Conservation (phyloP, 2,797 vertebrate species). For the Arrhamphus sclerolepis region DNA sequence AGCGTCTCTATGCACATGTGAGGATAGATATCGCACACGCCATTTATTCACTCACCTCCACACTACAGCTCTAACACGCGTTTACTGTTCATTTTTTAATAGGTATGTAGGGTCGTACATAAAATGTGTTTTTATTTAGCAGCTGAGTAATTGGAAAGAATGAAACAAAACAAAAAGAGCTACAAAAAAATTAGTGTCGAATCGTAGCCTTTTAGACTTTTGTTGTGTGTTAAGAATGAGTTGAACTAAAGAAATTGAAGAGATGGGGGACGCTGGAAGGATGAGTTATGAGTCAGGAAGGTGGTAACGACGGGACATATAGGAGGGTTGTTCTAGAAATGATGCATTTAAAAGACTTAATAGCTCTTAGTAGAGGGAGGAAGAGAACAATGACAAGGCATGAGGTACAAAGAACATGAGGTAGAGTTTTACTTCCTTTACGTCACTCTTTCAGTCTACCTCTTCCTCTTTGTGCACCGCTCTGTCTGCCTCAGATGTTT, state of each 20-base stretch:
- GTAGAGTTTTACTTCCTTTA: constrained; percentile 34
- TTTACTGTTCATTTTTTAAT: constrained; percentile 23
- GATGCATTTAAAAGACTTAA: no score
- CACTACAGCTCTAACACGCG: constrained; percentile 50
- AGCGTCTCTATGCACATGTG: neutral
- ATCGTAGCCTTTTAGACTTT: constrained; percentile 34
- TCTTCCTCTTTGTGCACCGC: constrained; percentile 44
- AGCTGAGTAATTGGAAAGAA: constrained; percentile 38
- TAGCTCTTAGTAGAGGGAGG: no score
- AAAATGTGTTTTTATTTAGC: constrained; percentile 13
- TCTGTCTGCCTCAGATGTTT: constrained; percentile 44
- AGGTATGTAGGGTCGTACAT: constrained; percentile 2
- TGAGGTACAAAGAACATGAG: constrained; percentile 17
- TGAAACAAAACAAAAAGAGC: constrained; percentile 37
- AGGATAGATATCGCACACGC: no score
- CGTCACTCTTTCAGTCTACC: constrained; percentile 52
- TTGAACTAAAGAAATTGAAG: neutral
- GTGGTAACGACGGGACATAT: neutral
- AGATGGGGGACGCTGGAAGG: neutral
- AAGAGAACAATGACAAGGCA: no score
- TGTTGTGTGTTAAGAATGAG: constrained; percentile 11
- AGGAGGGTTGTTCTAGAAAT: no score
- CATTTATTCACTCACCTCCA: constrained; percentile 42
- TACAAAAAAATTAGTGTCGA: constrained; percentile 60
- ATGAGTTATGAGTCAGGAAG: neutral